These are phyloP conservation scores for Pluvialis apricaria DNA, from an alignment of 2,113 vertebrate genomes.

Conservation along the genomic window DNA sequence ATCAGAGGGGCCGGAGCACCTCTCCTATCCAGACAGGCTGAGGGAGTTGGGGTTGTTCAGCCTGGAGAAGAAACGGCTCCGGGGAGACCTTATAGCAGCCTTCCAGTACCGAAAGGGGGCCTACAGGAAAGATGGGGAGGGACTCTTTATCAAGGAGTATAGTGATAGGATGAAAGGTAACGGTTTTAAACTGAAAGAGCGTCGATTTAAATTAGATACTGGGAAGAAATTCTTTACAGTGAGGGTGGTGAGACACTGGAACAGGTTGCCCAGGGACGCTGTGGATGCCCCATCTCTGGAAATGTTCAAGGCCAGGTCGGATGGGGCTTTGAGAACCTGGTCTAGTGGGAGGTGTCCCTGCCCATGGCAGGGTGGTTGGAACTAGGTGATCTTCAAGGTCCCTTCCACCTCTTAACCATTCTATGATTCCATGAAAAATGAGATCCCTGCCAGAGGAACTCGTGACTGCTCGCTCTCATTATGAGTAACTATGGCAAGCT, in stretches of 20 bases:
- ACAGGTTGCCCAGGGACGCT: not conserved
- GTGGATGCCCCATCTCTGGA: not conserved
- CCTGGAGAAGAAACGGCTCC: not conserved
- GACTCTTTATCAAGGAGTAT: not conserved
- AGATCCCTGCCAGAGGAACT: too few species aligned
- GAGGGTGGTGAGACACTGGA: not conserved
- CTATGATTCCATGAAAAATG: not conserved
- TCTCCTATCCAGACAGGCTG: not conserved
- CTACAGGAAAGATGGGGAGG: not conserved
- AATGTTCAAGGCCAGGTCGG: not conserved
- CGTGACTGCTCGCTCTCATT: too few species aligned
- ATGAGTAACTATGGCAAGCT: too few species aligned
- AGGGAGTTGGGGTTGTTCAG: not conserved
- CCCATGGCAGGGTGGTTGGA: not conserved
- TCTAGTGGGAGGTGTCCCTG: not conserved
- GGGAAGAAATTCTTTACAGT: not conserved
- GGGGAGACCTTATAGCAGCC: not conserved
- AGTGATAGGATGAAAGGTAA: not conserved
- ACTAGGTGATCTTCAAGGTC: not conserved
- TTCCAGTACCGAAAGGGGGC: not conserved
- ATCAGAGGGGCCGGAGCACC: not conserved
- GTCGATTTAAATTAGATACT: not conserved
- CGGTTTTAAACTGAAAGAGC: not conserved
- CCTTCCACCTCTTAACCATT: not conserved
- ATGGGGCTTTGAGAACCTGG: not conserved